Evolutionary conservation across 2,113 vertebrate genomes (phyloP).

Genomic region (Heptranchias perlo): DNA sequence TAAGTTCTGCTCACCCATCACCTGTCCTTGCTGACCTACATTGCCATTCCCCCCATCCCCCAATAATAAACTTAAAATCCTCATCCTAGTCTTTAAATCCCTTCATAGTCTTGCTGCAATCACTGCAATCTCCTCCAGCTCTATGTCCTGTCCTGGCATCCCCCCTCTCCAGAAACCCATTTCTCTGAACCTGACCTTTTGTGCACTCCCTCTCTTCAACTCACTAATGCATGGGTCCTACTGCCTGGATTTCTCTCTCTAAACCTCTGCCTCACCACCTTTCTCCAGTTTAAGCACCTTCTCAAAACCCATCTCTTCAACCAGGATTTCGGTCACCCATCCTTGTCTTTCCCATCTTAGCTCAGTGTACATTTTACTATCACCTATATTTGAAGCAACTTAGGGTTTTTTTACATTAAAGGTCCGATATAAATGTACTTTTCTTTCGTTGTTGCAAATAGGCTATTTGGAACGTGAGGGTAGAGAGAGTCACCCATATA

Average conservation of each 20-base stretch:
- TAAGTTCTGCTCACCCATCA: neutral
- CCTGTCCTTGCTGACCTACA: neutral
- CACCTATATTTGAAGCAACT: neutral
- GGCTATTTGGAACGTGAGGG: neutral
- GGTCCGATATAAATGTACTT: neutral
- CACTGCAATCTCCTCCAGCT: neutral
- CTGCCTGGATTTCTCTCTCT: too few relatives aligned
- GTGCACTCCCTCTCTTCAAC: too few relatives aligned
- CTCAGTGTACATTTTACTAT: neutral
- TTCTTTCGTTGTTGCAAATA: neutral
- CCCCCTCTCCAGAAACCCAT: too few relatives aligned
- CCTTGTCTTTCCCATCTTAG: neutral
- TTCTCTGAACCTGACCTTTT: neutral
- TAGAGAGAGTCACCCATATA: neutral
- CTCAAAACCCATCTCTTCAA: neutral
- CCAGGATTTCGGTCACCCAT: neutral
- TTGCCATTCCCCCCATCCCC: neutral
- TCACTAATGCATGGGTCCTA: neutral
- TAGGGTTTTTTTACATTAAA: neutral
- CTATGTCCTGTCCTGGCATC: neutral
- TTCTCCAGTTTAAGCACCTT: too few relatives aligned
- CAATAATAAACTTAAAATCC: neutral
- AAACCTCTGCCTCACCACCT: too few relatives aligned
- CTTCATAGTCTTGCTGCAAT: neutral
- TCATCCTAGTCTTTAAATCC: neutral